Evolutionary conservation across 2,113 vertebrate species (phyloP), one percentile per base, ranked within the genome.

Genomic region (Todiramphus saurophagus): DNA sequence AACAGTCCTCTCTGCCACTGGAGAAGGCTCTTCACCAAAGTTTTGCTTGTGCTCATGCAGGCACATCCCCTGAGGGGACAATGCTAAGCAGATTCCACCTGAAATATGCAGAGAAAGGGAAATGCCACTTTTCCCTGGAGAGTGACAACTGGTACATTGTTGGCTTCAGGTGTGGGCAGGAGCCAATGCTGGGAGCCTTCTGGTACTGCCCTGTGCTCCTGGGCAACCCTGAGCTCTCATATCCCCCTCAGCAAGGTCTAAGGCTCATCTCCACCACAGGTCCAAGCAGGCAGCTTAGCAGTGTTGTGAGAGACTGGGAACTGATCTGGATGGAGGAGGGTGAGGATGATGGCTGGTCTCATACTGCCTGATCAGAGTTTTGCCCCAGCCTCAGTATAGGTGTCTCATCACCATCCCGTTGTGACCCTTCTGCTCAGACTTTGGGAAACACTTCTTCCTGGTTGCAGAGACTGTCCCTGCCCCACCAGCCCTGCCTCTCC

Each of bases 81-180:
- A 82, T 30, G 48, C 68, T 81, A 51, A 27, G 66, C 33, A 66
- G 80, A 55, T 1, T 2, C 48, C 43, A 83, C 69, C 66, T 84
- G 83, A 80, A 80, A 79, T 28, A 66, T 5, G 11, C 14, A 75
- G 62, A 64, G 81, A 60, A 81, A 84, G 64, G 53, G 69, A 87
- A 92, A 82, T 46, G 66, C 24, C 33, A 17, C 56, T 78, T 51
- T 78, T 81, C 58, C 35, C 13, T 23, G 23, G 28, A 59, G 28
- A 91, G 21, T 18, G 18, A 33, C 60, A 63, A 30, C 0, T 0
- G 27, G 16, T 23, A 50, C 1, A 3, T 21, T 46, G 15, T 37
- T 78, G 48, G 16, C 27, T 90, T 68, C 51, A 58, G 51, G 5
- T 21, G 13, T 56, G 46, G 66, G 27, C 70, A 75, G 74, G 23